Evolutionary conservation across 35 echinoderm and acorn worm species (phyloP).

Genomic region (Nesometra sesokonis): DNA sequence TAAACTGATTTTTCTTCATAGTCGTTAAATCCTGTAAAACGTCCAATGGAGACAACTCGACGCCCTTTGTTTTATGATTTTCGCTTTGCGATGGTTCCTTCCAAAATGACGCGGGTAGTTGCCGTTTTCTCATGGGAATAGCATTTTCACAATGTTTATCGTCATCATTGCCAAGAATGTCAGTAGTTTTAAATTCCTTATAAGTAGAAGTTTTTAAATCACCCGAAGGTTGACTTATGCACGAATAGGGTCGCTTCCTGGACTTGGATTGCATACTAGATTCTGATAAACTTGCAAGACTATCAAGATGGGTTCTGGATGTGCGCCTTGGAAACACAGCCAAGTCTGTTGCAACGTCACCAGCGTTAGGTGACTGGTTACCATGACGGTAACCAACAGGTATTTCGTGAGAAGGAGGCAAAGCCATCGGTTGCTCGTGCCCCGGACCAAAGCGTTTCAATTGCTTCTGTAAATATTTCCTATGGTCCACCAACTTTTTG

Average conservation of each 20-base stretch:
- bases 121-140: constrained; percentile 50
- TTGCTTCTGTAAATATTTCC: constrained; percentile 33
- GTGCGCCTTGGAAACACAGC: neutral
- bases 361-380: neutral
- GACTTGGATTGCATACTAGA: neutral
- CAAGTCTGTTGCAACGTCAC: neutral
- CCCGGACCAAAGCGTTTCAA: neutral
- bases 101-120: constrained; percentile 71
- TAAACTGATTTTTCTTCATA: neutral
- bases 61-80: constrained; percentile 47
- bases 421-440: neutral
- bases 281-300: neutral
- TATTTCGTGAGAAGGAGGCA: neutral
- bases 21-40: neutral
- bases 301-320: neutral
- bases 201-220: neutral
- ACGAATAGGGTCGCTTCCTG: neutral
- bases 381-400: neutral
- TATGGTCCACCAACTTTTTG: constrained; percentile 7
- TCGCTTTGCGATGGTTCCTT: constrained; percentile 59
- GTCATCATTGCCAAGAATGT: neutral
- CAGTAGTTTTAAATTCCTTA: neutral
- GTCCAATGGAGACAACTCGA: neutral
- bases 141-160: constrained; percentile 17
- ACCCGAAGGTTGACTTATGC: constrained; percentile 5